A percentile compares a stretch with the other conserved stretches of the same genome.
These are phyloP conservation scores for Tortricodes alternella DNA, from an alignment of 2,888 invertebrate genomes.

Conservation along the genomic window DNA sequence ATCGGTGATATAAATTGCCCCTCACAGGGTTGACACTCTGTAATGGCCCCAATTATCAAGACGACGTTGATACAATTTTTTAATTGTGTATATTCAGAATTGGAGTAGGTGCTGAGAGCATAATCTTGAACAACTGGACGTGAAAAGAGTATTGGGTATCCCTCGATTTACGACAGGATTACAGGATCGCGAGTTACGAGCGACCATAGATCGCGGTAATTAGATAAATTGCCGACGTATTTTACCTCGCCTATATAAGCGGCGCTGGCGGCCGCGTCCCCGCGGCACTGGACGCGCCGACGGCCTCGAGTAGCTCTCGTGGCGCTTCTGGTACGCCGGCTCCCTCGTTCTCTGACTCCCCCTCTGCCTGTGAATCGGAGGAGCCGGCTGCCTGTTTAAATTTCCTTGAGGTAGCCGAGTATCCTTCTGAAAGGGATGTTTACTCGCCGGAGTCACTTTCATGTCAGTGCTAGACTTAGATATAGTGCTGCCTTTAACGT, in stretches of 20 bases:
- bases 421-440: background rate
- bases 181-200: constrained; percentile 21
- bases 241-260: constrained; percentile 29
- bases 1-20: constrained; percentile 27
- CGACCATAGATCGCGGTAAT: constrained; percentile 23
- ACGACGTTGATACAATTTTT: background rate
- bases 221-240: constrained; percentile 21
- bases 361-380: constrained; percentile 12
- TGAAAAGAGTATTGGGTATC: constrained; percentile 21
- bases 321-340: constrained; percentile 6
- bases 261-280: constrained; percentile 8
- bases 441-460: too few relatives aligned
- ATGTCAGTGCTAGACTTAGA: too few relatives aligned
- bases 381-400: constrained; percentile 31
- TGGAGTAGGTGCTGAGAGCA: background rate
- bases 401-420: background rate
- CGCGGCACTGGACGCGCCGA: constrained; percentile 1
- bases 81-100: background rate
- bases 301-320: constrained; percentile 4
- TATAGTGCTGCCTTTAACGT: constrained; percentile 34
- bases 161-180: constrained; percentile 26
- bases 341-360: constrained; percentile 22
- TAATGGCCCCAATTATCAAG: constrained; percentile 13
- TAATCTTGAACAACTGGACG: constrained; percentile 5
- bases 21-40: constrained; percentile 17